These are phyloP conservation scores for Zaprionus ghesquierei DNA, from an alignment of 1,140 invertebrate species.

Conservation along the genomic window DNA sequence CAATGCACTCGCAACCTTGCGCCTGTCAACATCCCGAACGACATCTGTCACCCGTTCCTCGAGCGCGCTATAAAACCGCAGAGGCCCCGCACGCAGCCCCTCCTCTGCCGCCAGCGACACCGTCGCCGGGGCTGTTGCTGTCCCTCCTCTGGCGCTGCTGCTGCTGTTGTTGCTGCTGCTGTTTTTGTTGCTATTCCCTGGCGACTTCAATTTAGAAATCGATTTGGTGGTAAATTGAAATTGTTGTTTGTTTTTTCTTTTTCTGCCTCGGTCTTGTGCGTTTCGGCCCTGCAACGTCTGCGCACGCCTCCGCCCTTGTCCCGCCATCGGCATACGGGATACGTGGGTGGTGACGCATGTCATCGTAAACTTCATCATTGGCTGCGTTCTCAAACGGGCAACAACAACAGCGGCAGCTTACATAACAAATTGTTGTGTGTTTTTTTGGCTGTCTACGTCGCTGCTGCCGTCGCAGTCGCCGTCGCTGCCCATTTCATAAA, in stretches of 20 bases:
- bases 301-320: slow-evolving; percentile 49
- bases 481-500: slow-evolving; percentile 79
- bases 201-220: slow-evolving; percentile 44
- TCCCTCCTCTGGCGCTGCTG: not conserved
- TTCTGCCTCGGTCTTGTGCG: slow-evolving; percentile 18
- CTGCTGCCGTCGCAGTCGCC: slow-evolving; percentile 45
- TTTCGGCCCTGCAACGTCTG: slow-evolving; percentile 35
- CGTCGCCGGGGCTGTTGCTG: not conserved
- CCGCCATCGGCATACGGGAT: slow-evolving; percentile 27
- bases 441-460: slow-evolving; percentile 35
- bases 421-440: slow-evolving; percentile 66
- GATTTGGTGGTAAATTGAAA: slow-evolving; percentile 74
- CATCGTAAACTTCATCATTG: slow-evolving; percentile 80
- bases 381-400: slow-evolving; percentile 47
- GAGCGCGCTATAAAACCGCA: slow-evolving; percentile 48
- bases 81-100: not conserved
- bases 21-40: slow-evolving; percentile 66
- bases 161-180: not conserved
- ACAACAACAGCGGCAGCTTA: slow-evolving; percentile 47
- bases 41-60: slow-evolving; percentile 74
- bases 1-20: slow-evolving; percentile 77
- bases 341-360: slow-evolving; percentile 81
- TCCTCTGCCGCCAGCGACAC: not conserved
- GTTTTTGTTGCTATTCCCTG: slow-evolving; percentile 26
- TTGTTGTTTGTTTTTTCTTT: slow-evolving; percentile 70